These are phyloP conservation scores for Cyphomyrus discorhynchus DNA, from an alignment of 2,113 vertebrate genomes.

Conservation along the genomic window DNA sequence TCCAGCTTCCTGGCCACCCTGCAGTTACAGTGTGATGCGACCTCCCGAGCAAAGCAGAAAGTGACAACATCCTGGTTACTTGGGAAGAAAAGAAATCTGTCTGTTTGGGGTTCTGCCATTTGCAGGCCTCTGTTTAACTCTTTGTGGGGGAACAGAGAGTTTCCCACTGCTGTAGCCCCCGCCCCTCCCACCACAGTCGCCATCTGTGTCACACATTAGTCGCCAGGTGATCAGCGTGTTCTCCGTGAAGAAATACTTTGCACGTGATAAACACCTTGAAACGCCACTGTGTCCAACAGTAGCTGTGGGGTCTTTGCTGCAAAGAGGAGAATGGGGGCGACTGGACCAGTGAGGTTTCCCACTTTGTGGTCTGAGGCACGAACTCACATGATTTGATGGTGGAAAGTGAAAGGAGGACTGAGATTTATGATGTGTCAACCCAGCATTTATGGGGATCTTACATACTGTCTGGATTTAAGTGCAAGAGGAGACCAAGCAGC, in stretches of 20 bases:
- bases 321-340: neutral
- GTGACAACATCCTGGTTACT: neutral
- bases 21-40: constrained; percentile 26
- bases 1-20: constrained; percentile 28
- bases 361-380: neutral
- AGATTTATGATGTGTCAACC: neutral
- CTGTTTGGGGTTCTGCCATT: neutral
- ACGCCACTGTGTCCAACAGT: neutral
- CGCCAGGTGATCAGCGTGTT: neutral
- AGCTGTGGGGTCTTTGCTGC: neutral
- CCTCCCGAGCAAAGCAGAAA: constrained; percentile 26
- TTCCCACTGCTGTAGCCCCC: neutral
- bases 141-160: neutral
- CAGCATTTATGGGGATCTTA: neutral
- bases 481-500: neutral
- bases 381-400: neutral
- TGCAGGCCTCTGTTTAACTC: neutral
- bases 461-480: neutral
- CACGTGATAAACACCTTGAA: neutral
- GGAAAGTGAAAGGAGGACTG: neutral
- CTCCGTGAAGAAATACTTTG: neutral
- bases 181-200: neutral
- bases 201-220: constrained; percentile 2
- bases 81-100: neutral
- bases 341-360: neutral